Conservation (phyloP, 2,797 vertebrate species). For the Squalus acanthias region DNA sequence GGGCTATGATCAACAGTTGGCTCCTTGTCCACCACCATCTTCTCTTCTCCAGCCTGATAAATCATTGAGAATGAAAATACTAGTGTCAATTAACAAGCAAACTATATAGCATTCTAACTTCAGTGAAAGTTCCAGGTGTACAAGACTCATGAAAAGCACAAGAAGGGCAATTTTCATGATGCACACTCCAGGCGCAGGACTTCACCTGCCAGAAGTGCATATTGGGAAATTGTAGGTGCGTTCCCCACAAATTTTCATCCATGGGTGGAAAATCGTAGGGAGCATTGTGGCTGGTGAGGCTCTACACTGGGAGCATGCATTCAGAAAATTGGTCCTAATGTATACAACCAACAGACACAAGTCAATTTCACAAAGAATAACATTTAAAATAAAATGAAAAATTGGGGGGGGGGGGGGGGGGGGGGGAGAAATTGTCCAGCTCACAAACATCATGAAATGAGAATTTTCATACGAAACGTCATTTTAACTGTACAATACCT, state of each 20-base stretch:
- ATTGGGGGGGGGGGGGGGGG: no score
- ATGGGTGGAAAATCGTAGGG: not conserved
- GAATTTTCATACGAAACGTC: not conserved
- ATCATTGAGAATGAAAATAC: conserved; percentile 55
- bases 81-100: conserved; percentile 40
- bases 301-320: not conserved
- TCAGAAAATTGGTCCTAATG: not conserved
- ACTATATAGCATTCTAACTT: not conserved
- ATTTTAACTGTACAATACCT: not conserved
- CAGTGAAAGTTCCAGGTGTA: not conserved
- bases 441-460: not conserved
- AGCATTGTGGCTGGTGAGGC: not conserved
- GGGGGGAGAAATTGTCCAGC: not conserved
- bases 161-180: not conserved
- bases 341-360: not conserved
- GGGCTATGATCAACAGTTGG: conserved; percentile 49
- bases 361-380: not conserved
- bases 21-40: conserved; percentile 58
- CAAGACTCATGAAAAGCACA: not conserved
- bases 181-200: not conserved
- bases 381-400: not conserved
- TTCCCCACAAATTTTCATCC: no score
- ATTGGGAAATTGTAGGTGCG: not conserved
- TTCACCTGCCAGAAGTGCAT: not conserved
- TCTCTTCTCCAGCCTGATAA: conserved; percentile 56